Evolutionary conservation across 1,140 invertebrate species (phyloP), one percentile per base, ranked within the genome.

Genomic region (Sycophaga agraensis): DNA sequence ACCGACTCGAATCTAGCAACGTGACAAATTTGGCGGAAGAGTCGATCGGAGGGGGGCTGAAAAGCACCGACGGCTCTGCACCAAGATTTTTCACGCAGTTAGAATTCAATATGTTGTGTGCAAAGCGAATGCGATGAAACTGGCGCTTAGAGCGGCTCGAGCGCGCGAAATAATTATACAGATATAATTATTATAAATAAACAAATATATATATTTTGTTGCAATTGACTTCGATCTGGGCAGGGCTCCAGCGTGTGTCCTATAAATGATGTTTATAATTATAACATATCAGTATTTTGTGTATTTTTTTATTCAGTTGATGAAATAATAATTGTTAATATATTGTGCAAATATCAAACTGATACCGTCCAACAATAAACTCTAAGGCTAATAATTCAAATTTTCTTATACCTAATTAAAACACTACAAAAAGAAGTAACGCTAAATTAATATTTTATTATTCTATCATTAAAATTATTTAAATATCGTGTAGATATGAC

Each of bases 321-420:
- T 60, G 69, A 73, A 73, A 73, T 69, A 70, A 76, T 70, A 72
- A 75, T 75, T 79, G 76, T 80, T 78, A 75, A 79, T 78, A 78
- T 79, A 79, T 79, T 78, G 71, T 80, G 74, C 71, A 76, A 79
- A 72, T 73, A 78, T 78, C 73, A 74, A 80, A 78, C 70, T 77
- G 68, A 79, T 78, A 78, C 77, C 78, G 76, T 80, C 78, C 78
- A 78, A 72, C 66, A 78, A 77, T 77, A 79, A 78, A 78, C 51
- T 70, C 51, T 75, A 74, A 77, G 74, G 55, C 66, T 70, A 68
- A 76, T 34, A 66, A 59, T 17, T 45, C 24, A 59, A 22, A 9
- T 59, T 59, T 59, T 59, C 57, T 59, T 59, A 5, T 28, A 22
- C 39, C 48, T 28, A 22, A 51, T 59, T 34, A 51, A 56, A 14